Percentiles rank a stretch among this genome's conserved stretches.
phyloP scores from a whole-genome alignment of 2,797 vertebrate genomes.

The Rhynchonycteris naso region DNA sequence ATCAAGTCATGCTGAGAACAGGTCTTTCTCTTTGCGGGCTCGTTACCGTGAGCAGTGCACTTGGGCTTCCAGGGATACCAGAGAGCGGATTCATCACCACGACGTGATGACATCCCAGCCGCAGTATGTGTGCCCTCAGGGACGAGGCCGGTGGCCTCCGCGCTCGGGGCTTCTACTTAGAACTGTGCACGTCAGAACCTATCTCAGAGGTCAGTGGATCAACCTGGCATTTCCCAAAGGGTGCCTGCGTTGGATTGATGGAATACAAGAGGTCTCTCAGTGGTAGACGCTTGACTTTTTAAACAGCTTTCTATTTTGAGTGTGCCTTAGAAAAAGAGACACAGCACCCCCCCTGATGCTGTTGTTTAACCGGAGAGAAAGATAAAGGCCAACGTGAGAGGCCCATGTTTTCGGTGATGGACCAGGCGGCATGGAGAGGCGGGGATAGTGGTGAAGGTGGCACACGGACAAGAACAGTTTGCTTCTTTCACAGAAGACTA shows the following conservation, averaged over 20 bases:
- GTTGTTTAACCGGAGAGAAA: background rate
- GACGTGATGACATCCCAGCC: background rate
- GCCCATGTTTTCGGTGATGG: background rate
- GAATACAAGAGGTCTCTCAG: background rate
- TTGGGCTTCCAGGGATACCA: background rate
- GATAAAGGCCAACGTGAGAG: background rate
- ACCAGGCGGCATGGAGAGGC: background rate
- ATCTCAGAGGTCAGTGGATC: background rate
- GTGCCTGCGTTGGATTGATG: background rate
- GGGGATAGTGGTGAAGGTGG: background rate
- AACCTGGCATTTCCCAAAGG: background rate
- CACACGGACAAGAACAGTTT: background rate
- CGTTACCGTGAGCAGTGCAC: background rate
- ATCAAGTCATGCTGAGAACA: background rate
- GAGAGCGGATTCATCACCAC: background rate
- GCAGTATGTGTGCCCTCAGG: background rate
- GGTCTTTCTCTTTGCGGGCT: background rate
- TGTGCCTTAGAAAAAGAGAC: background rate
- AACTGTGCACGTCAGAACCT: background rate
- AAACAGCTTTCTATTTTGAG: background rate
- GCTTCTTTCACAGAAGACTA: conserved; percentile 3
- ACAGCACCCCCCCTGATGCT: background rate
- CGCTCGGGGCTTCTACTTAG: background rate
- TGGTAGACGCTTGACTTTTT: background rate
- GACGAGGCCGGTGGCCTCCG: background rate